These are phyloP conservation scores for Cardiocondyla obscurior DNA, from an alignment of 1,140 invertebrate genomes.

Conservation along the genomic window DNA sequence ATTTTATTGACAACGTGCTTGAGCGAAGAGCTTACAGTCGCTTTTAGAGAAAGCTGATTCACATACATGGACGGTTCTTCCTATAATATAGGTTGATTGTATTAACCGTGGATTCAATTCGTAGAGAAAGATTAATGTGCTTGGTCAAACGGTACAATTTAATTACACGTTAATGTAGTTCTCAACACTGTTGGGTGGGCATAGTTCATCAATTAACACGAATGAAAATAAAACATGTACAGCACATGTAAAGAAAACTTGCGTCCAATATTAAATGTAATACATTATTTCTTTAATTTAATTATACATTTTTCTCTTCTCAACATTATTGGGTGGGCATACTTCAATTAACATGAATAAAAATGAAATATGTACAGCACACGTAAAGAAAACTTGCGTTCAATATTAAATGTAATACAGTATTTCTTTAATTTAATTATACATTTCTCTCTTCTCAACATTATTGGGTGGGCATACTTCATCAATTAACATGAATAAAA, in stretches of 20 bases:
- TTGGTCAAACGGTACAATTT: constrained; percentile 76
- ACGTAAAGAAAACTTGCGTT: not conserved
- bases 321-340: no score
- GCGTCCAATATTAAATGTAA: not conserved
- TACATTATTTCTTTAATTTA: not conserved
- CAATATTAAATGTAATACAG: not conserved
- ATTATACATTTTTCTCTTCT: not conserved
- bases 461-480: constrained; percentile 49
- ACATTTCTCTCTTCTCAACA: constrained; percentile 58
- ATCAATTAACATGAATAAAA: not conserved
- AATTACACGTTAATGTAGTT: constrained; percentile 71
- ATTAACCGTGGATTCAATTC: constrained; percentile 70
- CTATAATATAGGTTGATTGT: constrained; percentile 67
- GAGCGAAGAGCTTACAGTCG: not conserved
- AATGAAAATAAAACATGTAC: not conserved
- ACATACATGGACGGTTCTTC: constrained; percentile 15
- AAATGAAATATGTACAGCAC: not conserved
- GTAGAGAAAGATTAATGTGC: constrained; percentile 73
- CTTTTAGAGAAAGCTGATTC: not conserved
- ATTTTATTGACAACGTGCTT: not conserved
- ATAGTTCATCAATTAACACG: constrained; percentile 6
- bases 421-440: constrained; percentile 72
- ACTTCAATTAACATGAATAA: not conserved
- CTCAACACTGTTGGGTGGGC: constrained; percentile 49
- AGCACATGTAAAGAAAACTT: not conserved